These are phyloP conservation scores for Sericinus montela DNA, from an alignment of 2,888 invertebrate genomes.

Conservation along the genomic window DNA sequence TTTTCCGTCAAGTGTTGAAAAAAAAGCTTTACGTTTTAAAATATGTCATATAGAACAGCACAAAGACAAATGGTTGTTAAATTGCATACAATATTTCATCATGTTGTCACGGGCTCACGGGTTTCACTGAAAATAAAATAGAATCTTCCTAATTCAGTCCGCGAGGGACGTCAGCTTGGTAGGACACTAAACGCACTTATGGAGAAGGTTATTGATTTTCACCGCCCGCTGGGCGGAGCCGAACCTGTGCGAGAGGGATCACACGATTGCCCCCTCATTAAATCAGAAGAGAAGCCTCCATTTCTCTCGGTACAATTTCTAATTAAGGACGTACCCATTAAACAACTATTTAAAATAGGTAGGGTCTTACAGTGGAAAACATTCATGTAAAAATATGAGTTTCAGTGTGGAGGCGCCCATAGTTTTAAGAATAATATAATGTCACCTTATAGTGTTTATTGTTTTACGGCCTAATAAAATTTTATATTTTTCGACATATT, in stretches of 20 bases:
- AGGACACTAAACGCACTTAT: constrained; percentile 74
- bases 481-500: background rate
- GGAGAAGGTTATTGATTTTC: constrained; percentile 77
- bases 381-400: constrained; percentile 59
- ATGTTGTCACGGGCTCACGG: constrained; percentile 2
- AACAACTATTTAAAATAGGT: constrained; percentile 77
- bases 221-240: constrained; percentile 72
- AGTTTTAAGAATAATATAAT: constrained; percentile 34
- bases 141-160: constrained; percentile 27
- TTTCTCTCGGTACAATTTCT: constrained; percentile 67
- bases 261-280: constrained; percentile 71
- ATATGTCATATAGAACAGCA: no score
- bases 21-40: no score
- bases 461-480: constrained; percentile 1
- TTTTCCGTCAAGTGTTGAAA: no score
- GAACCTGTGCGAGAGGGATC: constrained; percentile 76
- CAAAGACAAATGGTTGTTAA: background rate
- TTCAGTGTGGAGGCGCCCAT: constrained; percentile 46
- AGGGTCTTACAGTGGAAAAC: constrained; percentile 58
- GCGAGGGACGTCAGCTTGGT: constrained; percentile 61
- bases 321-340: constrained; percentile 78
- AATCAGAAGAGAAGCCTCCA: constrained; percentile 70
- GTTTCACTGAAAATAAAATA: constrained; percentile 6
- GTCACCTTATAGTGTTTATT: constrained; percentile 24
- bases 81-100: background rate